Percentiles rank a stretch among this genome's conserved stretches.
Conservation (phyloP, 2,113 vertebrate genomes). For the Mionectes macconnelli region DNA sequence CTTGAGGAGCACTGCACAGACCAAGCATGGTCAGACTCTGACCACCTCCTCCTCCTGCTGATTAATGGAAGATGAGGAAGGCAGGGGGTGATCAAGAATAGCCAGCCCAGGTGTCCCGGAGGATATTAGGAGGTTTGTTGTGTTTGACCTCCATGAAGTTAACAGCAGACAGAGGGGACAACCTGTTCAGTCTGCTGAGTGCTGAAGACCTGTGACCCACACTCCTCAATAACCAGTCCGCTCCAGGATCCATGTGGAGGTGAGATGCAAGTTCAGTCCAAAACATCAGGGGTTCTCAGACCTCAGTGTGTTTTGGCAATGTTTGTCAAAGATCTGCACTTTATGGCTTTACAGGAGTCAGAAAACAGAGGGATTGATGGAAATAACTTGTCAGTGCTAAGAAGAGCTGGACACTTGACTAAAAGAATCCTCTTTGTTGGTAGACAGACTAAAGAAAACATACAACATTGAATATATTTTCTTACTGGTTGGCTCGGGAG, state of each 20-base stretch:
- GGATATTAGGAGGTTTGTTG: neutral
- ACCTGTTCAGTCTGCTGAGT: neutral
- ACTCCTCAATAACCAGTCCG: fast-evolving
- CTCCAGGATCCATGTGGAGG: neutral
- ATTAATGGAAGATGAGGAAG: neutral
- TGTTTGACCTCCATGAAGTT: neutral
- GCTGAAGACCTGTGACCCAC: fast-evolving
- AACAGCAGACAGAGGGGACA: neutral
- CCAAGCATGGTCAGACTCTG: neutral
- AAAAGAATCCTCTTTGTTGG: neutral
- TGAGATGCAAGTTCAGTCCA: neutral
- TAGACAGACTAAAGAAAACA: neutral
- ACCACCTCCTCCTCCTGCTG: neutral
- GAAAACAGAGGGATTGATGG: neutral
- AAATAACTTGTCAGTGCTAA: neutral
- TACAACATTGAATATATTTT: fast-evolving
- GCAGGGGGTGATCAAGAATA: neutral
- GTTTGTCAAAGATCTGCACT: neutral
- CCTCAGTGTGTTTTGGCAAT: fast-evolving
- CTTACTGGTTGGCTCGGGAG: neutral
- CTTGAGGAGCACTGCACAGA: neutral
- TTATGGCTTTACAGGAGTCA: neutral
- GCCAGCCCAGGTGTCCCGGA: neutral
- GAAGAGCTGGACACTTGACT: neutral
- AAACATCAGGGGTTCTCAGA: neutral